Percentiles rank a stretch among this genome's conserved stretches.
Conservation (phyloP, 2,113 vertebrate species). For the Odobenus rosmarus region DNA sequence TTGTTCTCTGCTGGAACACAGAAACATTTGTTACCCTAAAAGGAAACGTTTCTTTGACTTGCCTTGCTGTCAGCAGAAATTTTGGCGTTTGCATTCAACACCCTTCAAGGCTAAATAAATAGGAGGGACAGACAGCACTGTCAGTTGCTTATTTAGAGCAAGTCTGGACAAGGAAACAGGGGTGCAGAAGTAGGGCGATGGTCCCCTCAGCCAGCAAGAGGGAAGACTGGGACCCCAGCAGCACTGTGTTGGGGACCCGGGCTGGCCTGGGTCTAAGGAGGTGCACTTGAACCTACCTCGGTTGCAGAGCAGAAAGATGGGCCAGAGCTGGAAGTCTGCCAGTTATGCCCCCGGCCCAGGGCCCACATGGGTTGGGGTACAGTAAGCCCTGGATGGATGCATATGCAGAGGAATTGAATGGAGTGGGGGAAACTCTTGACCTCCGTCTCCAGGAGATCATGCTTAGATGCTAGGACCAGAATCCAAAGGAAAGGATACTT, state of each 20-base stretch:
- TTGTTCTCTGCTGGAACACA: conserved; percentile 10
- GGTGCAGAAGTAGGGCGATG: not conserved
- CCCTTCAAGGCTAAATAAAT: not conserved
- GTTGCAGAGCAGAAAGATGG: not conserved
- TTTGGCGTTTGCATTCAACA: not conserved
- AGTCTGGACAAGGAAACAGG: not conserved
- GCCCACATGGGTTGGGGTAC: not conserved
- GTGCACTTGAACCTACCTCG: too few species aligned
- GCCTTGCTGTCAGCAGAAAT: conserved; percentile 47
- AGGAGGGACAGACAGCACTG: not conserved
- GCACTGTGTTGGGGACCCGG: not conserved
- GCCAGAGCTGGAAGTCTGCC: not conserved
- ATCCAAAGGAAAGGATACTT: not conserved
- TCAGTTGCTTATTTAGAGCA: not conserved
- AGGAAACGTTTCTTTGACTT: conserved; percentile 22
- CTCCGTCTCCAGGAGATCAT: not conserved
- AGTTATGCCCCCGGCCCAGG: not conserved
- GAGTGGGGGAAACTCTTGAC: not conserved
- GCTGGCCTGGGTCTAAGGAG: not conserved
- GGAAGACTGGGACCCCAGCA: fast-evolving
- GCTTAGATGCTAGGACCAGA: not conserved
- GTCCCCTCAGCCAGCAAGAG: not conserved
- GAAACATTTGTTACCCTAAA: conserved; percentile 41
- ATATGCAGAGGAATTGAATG: not conserved
- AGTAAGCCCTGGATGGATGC: not conserved